Conservation (phyloP, 2,797 vertebrate genomes). For the Falco concolor region DNA sequence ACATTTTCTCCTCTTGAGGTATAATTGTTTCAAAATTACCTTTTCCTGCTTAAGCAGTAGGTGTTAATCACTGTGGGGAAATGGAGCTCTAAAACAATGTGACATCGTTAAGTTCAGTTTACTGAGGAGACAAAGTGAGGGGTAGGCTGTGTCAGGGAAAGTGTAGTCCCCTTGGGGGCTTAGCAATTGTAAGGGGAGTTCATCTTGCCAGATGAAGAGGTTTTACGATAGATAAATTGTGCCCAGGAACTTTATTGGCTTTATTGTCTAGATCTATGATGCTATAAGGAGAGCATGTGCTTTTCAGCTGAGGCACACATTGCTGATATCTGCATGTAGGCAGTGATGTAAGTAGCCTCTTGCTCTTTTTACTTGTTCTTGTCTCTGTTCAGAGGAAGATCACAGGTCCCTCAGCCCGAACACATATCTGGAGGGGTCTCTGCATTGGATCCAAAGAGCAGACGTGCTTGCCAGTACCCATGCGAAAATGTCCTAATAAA, state of each 20-base stretch:
- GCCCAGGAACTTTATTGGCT: not conserved
- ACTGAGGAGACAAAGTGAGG: not conserved
- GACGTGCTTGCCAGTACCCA: not conserved
- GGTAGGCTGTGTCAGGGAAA: not conserved
- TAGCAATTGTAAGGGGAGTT: not conserved
- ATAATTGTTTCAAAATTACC: not conserved
- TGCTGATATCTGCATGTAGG: not conserved
- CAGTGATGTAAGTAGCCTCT: not conserved
- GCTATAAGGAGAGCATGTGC: not conserved
- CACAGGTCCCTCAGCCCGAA: slow-evolving; percentile 66
- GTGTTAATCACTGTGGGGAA: not conserved
- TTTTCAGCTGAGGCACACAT: not conserved
- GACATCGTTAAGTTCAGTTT: not conserved
- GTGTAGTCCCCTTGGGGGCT: not conserved
- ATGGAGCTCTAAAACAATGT: not conserved
- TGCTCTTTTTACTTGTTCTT: not conserved
- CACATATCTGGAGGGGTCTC: slow-evolving; percentile 71
- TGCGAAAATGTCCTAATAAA: slow-evolving; percentile 78
- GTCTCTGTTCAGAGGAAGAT: slow-evolving; percentile 70
- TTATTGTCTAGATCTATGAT: not conserved
- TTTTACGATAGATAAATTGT: not conserved
- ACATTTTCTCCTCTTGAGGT: slow-evolving; percentile 80
- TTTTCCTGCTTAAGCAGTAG: not conserved
- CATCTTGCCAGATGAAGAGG: not conserved
- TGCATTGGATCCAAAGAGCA: slow-evolving; percentile 47